Evolutionary conservation across 2,113 vertebrate genomes (phyloP).

Genomic region (Micronycteris hirsuta): DNA sequence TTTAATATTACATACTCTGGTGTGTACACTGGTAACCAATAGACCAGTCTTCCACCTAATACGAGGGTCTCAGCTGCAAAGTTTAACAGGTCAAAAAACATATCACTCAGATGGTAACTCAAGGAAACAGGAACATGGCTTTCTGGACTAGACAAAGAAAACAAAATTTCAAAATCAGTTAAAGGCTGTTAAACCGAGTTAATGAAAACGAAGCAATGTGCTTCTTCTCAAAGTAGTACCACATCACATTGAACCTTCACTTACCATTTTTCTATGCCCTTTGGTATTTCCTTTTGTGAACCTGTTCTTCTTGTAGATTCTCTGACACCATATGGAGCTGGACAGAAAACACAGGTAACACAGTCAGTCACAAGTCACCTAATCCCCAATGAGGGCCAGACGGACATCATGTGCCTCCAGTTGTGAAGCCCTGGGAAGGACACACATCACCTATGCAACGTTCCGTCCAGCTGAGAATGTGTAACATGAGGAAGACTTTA

Average conservation of each 20-base stretch:
- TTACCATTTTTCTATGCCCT: slow-evolving; percentile 87
- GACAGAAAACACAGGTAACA: slow-evolving; percentile 32
- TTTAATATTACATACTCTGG: slow-evolving; percentile 90
- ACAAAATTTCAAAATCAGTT: slow-evolving; percentile 49
- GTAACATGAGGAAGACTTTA: background rate
- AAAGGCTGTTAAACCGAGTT: background rate
- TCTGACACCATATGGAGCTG: slow-evolving; percentile 97
- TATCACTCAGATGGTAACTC: slow-evolving; percentile 95
- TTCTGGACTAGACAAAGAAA: slow-evolving; percentile 82
- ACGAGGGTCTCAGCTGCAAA: slow-evolving; percentile 92
- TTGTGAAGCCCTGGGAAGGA: background rate
- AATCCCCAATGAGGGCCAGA: background rate
- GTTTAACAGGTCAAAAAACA: slow-evolving; percentile 94
- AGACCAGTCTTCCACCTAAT: slow-evolving; percentile 93
- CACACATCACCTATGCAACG: background rate
- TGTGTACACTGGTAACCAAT: slow-evolving; percentile 95
- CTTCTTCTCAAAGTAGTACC: background rate
- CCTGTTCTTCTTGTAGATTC: slow-evolving; percentile 95
- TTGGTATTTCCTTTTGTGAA: slow-evolving; percentile 89
- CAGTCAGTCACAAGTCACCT: background rate
- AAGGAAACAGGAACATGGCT: slow-evolving; percentile 91
- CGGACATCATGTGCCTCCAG: background rate
- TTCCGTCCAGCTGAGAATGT: background rate
- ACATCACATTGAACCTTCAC: slow-evolving; percentile 49
- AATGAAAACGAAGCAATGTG: background rate